phyloP scores from a whole-genome alignment of 30 jellyfish, hydroid and myxozoan genomes.

The Aurelia aurita region DNA sequence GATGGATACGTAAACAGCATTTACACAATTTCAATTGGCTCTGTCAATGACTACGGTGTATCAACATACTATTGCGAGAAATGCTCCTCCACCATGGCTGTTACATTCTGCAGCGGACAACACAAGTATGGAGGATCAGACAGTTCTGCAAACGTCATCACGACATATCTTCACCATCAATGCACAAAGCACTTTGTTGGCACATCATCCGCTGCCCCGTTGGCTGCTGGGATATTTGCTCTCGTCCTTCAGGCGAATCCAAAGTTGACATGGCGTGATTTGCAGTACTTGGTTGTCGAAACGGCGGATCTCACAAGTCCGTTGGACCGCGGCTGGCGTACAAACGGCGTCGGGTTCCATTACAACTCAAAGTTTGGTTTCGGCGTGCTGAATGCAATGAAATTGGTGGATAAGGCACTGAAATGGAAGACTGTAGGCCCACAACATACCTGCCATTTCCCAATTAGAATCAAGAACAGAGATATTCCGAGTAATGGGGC shows the following conservation, averaged over 20 bases:
- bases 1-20: constrained; percentile 98
- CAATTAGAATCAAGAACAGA: constrained; percentile 66
- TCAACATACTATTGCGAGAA: constrained; percentile 97
- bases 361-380: constrained; percentile 98
- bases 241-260: constrained; percentile 95
- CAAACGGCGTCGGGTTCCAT: constrained; percentile 91
- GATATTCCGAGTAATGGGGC: constrained; percentile 84
- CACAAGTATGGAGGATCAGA: constrained; percentile 79
- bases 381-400: constrained; percentile 96
- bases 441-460: constrained; percentile 92
- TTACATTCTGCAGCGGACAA: constrained; percentile 95
- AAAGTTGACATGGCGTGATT: constrained; percentile 94
- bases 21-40: constrained; percentile 93
- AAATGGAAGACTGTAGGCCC: constrained; percentile 90
- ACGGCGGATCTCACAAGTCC: constrained; percentile 97
- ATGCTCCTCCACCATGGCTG: constrained; percentile 97
- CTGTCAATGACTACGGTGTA: constrained; percentile 97
- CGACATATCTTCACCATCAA: constrained; percentile 93
- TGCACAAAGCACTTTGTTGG: constrained; percentile 99
- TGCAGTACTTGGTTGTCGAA: constrained; percentile 94
- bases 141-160: constrained; percentile 84
- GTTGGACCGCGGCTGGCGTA: constrained; percentile 90
- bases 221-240: constrained; percentile 98
- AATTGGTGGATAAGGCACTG: constrained; percentile 81
- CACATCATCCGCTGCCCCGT: constrained; percentile 99